Evolutionary conservation across 2,113 vertebrate genomes (phyloP), one percentile per base, ranked within the genome.

Genomic region (Rattus rattus): DNA sequence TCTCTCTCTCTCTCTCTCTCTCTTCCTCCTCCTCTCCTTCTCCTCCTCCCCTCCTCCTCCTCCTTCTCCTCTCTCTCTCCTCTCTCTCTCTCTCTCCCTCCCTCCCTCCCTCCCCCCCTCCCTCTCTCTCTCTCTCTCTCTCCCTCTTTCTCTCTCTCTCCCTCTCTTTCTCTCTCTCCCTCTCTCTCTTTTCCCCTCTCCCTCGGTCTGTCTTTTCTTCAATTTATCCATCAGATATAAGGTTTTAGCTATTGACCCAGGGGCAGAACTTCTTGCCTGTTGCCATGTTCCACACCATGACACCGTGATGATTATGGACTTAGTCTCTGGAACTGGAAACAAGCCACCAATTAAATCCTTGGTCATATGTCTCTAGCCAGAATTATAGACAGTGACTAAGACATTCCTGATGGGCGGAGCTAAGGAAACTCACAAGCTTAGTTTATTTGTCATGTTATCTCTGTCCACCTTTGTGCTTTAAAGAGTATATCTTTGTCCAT

Each of bases 401-500:
- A 56, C 4, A 84, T 10, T 14, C 28, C 19, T 92, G 3, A 3
- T 39, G 39, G 47, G 20, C 26, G 36, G 49, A 96, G 85, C 67
- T 72, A 24, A 47, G 39, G 72, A 24, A 26, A 26, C 80, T 61
- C 19, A 8, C 13, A 92, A 33, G 6, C 22, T 69, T 92, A 67
- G 7, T 84, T 94, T 84, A 92, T 91, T 88, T 89, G 63, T 28
- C 14, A 36, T 61, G 54, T 47, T 67, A 63, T 54, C 54, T 90
- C 56, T 88, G 13, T 67, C 65, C 73, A 91, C 84, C 16, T 79
- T 88, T 84, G 47, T 83, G 52, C n/a, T 92, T 92, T 36, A n/a
- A 47, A 77, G 56, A 83, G 6, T n/a, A 36, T 26, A 47, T 79
- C 16, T 33, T 80, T 28, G 0, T 5, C 26, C 73, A 47, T 88